phyloP scores from a whole-genome alignment of 1,140 invertebrate species.

The Fopius arisanus region DNA sequence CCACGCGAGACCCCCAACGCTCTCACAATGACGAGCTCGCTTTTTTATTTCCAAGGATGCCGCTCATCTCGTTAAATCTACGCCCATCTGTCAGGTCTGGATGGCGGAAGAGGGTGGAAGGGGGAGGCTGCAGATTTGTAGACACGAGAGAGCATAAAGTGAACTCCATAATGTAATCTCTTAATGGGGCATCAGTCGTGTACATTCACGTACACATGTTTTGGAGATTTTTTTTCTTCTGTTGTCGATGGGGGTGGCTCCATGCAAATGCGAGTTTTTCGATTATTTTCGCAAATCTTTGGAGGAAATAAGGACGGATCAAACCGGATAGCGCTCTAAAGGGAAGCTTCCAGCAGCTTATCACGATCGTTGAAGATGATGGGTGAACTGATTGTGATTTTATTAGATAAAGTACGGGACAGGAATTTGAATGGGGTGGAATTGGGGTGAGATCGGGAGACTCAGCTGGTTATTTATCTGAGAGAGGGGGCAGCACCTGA shows the following conservation, averaged over 20 bases:
- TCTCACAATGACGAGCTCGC: slow-evolving; percentile 32
- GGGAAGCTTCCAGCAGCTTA: not conserved
- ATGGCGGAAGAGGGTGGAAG: not conserved
- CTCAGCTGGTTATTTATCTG: too few species aligned
- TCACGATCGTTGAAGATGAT: not conserved
- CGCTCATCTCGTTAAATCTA: slow-evolving; percentile 28
- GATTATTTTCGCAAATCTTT: not conserved
- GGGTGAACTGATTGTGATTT: not conserved
- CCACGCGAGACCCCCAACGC: slow-evolving; percentile 25
- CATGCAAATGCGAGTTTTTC: slow-evolving; percentile 1
- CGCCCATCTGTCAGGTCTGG: slow-evolving; percentile 16
- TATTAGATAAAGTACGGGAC: not conserved
- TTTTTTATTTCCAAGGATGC: slow-evolving; percentile 33
- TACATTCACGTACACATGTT: slow-evolving; percentile 7
- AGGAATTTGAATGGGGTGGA: not conserved
- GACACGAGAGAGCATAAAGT: slow-evolving; percentile 34
- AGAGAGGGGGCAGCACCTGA: too few species aligned
- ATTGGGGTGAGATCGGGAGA: too few species aligned
- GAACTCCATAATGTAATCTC: slow-evolving; percentile 48
- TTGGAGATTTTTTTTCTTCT: slow-evolving; percentile 4
- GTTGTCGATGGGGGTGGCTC: not conserved
- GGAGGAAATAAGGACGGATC: not conserved
- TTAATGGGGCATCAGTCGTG: slow-evolving; percentile 42
- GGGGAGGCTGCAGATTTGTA: not conserved
- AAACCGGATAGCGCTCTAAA: not conserved